These are phyloP conservation scores for Enteromius thamalakanensis DNA, from an alignment of 2,797 vertebrate genomes.

Conservation along the genomic window DNA sequence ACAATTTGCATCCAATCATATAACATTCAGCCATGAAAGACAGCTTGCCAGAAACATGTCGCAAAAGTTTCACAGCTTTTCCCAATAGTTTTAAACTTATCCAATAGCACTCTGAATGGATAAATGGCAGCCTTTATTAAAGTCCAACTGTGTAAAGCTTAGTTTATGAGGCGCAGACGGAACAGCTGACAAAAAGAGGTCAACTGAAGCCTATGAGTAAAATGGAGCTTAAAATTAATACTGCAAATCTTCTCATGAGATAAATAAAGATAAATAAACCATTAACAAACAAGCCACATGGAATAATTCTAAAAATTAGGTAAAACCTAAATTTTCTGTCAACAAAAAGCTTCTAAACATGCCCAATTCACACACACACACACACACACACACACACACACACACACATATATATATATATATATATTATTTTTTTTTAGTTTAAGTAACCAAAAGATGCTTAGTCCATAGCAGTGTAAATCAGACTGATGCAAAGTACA, in stretches of 20 bases:
- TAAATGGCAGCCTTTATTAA: neutral
- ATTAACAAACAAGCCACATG: neutral
- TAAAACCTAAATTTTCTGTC: neutral
- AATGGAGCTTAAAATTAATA: conserved; percentile 24
- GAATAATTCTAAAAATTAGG: neutral
- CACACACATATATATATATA: too few relatives aligned
- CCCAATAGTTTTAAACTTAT: conserved; percentile 2
- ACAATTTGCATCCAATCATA: conserved; percentile 21
- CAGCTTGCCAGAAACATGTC: conserved; percentile 11
- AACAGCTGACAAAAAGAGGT: conserved; percentile 22
- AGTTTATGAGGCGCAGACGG: neutral
- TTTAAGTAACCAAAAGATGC: neutral
- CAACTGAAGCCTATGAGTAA: conserved; percentile 14
- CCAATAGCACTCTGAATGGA: neutral
- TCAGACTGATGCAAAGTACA: neutral
- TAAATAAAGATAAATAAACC: conserved; percentile 1
- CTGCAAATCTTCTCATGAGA: neutral
- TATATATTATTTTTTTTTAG: too few relatives aligned
- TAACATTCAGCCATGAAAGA: conserved; percentile 11
- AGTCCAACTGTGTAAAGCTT: neutral
- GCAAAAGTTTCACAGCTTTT: neutral
- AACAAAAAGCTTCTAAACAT: conserved; percentile 6
- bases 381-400: too few relatives aligned
- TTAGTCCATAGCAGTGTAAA: neutral
- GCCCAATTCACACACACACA: too few relatives aligned